Evolutionary conservation across 2,888 invertebrate species (phyloP).

Genomic region (Lepidocyrtoides sp.): DNA sequence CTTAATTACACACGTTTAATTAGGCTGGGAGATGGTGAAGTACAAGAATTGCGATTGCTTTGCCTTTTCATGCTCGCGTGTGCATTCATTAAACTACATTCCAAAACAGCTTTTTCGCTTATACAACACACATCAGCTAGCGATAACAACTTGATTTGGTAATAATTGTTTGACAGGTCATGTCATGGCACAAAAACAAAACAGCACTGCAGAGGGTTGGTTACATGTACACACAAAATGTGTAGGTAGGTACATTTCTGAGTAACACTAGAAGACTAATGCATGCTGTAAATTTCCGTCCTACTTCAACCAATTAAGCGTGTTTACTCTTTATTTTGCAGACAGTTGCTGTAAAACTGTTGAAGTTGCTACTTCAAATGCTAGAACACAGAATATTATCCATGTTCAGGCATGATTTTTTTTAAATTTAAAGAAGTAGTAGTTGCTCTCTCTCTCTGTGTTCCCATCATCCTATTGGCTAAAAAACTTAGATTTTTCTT

Average conservation of each 20-base stretch:
- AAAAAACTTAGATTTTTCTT: too few relatives aligned
- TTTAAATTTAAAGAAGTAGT: too few relatives aligned
- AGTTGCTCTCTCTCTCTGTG: too few relatives aligned
- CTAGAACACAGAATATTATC: too few relatives aligned
- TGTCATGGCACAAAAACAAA: neutral
- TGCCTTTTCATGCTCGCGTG: neutral
- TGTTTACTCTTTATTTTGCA: neutral
- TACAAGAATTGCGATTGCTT: neutral
- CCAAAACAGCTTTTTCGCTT: neutral
- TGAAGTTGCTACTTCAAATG: too few relatives aligned
- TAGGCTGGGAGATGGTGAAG: neutral
- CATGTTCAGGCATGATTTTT: too few relatives aligned
- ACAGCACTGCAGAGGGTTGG: too few relatives aligned
- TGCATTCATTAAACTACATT: neutral
- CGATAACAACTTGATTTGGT: neutral
- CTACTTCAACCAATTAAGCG: neutral
- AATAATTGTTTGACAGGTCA: neutral
- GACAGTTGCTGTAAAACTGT: too few relatives aligned
- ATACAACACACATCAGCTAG: neutral
- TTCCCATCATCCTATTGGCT: too few relatives aligned
- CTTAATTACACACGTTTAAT: slow-evolving; percentile 47
- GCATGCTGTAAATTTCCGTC: neutral
- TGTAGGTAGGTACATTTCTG: too few relatives aligned
- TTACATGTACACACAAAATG: too few relatives aligned
- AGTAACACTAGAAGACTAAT: neutral